Conservation (phyloP, 1,140 invertebrate genomes). For the Drosophila ohnishii region DNA sequence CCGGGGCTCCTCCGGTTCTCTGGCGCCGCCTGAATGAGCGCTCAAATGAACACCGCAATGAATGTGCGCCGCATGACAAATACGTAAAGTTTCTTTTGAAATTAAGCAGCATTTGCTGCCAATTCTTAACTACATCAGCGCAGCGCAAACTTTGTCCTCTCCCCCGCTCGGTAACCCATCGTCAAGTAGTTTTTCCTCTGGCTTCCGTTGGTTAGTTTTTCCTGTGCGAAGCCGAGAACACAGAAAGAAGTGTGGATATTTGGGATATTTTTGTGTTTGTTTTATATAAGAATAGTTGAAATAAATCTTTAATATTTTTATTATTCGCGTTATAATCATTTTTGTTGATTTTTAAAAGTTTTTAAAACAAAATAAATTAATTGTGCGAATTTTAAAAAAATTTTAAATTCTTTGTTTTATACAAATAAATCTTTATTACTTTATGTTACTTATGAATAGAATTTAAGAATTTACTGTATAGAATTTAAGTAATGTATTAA, state of each 20-base stretch:
- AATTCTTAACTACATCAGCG: conserved; percentile 81
- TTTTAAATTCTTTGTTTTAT: no score
- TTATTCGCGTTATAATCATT: neutral
- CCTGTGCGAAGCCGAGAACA: conserved; percentile 5
- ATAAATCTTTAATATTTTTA: no score
- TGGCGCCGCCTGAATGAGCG: conserved; percentile 64
- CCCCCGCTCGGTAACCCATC: conserved; percentile 27
- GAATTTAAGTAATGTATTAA: no score
- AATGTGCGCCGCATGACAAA: conserved; percentile 81
- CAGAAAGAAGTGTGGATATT: conserved; percentile 5
- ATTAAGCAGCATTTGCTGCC: conserved; percentile 82
- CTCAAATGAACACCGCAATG: conserved; percentile 81
- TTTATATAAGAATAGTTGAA: neutral
- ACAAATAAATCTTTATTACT: no score
- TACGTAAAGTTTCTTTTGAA: conserved; percentile 82
- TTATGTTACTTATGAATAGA: no score
- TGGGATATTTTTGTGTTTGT: neutral
- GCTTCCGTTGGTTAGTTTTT: conserved; percentile 51
- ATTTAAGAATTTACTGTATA: no score
- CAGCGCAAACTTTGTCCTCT: conserved; percentile 76
- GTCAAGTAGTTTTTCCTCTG: conserved; percentile 51
- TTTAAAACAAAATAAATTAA: neutral
- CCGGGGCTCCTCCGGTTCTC: neutral
- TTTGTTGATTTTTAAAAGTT: neutral
- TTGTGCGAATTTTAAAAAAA: no score